These are phyloP conservation scores for Cyanoderma ruficeps DNA, from an alignment of 2,113 vertebrate genomes.

Conservation along the genomic window DNA sequence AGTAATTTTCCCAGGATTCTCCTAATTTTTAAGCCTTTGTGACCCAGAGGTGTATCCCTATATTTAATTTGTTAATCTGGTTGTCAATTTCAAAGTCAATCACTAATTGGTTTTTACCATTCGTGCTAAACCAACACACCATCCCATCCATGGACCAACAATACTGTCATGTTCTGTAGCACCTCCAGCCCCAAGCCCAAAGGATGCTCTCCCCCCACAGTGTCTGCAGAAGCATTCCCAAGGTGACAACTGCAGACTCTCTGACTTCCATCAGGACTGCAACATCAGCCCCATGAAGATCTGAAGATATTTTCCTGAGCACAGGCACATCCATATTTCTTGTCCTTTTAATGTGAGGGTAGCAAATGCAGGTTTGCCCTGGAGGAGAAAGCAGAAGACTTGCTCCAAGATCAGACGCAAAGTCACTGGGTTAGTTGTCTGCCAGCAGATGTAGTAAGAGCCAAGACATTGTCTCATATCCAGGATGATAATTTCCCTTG, in stretches of 20 bases:
- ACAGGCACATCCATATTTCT: background rate
- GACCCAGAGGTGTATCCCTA: too few species aligned
- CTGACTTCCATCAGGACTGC: background rate
- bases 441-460: constrained; percentile 32
- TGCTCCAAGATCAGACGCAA: constrained; percentile 54
- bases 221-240: background rate
- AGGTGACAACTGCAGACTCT: background rate
- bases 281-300: background rate
- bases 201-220: accelerated
- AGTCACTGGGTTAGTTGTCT: constrained; percentile 16
- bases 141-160: too few species aligned
- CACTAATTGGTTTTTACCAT: too few species aligned
- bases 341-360: background rate
- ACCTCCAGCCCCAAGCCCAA: too few species aligned
- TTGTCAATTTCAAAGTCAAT: too few species aligned
- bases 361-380: background rate
- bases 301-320: background rate
- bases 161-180: too few species aligned
- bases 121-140: too few species aligned
- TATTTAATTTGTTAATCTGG: too few species aligned
- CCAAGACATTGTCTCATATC: constrained; percentile 46
- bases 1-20: too few species aligned
- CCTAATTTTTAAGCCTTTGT: too few species aligned
- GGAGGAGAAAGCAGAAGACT: background rate
- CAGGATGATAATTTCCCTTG: constrained; percentile 60